phyloP scores from a whole-genome alignment of 2,888 invertebrate species.

The Conistra vaccinii region DNA sequence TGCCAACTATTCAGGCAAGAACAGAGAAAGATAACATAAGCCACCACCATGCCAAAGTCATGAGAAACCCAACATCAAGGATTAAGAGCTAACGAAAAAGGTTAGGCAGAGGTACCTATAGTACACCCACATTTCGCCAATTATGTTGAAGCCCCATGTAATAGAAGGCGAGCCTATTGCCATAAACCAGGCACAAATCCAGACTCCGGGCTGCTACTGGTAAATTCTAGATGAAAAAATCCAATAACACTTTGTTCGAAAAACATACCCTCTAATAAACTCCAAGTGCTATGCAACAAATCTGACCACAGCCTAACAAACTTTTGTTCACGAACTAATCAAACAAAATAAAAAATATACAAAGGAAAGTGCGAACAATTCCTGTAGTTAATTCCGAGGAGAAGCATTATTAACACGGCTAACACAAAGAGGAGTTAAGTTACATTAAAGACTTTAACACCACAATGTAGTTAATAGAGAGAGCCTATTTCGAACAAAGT shows the following conservation, averaged over 20 bases:
- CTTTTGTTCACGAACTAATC: slow-evolving; percentile 15
- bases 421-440: slow-evolving; percentile 59
- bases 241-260: too few relatives aligned
- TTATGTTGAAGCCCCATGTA: too few relatives aligned
- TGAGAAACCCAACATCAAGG: not conserved
- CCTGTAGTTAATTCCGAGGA: slow-evolving; percentile 53
- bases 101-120: too few relatives aligned
- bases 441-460: slow-evolving; percentile 59
- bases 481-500: slow-evolving; percentile 10
- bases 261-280: not conserved
- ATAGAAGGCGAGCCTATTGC: too few relatives aligned
- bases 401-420: slow-evolving; percentile 63
- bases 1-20: not conserved
- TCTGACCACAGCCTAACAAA: slow-evolving; percentile 14
- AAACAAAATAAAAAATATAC: slow-evolving; percentile 49
- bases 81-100: not conserved
- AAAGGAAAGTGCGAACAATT: slow-evolving; percentile 46
- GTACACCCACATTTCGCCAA: too few relatives aligned
- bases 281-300: slow-evolving; percentile 1
- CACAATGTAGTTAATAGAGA: slow-evolving; percentile 16
- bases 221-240: too few relatives aligned
- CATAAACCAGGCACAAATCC: too few relatives aligned
- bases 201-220: too few relatives aligned
- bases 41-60: not conserved
- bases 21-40: not conserved